Conservation (phyloP, 2,888 invertebrate genomes). For the Hylaea fasciaria region DNA sequence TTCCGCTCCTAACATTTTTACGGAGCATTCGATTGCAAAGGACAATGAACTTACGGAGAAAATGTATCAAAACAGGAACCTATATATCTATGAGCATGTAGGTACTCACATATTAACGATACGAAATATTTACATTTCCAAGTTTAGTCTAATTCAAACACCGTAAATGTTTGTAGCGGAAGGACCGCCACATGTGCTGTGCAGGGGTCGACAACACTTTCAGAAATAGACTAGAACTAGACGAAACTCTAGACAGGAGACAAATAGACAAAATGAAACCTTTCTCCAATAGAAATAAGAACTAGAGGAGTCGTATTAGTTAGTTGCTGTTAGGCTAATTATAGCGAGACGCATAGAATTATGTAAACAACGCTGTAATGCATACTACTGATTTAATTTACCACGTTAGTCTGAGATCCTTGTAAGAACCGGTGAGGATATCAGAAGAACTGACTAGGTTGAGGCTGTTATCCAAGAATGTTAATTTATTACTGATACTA, state of each 20-base stretch:
- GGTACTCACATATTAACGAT: background rate
- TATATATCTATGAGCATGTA: too few species aligned
- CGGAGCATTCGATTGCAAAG: too few species aligned
- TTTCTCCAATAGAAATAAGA: constrained; percentile 21
- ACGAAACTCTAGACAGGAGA: constrained; percentile 39
- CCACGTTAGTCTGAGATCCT: constrained; percentile 1
- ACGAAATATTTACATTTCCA: constrained; percentile 40
- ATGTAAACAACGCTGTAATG: constrained; percentile 31
- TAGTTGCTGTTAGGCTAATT: constrained; percentile 12
- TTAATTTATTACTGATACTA: too few species aligned
- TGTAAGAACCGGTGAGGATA: background rate
- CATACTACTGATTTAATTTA: constrained; percentile 16
- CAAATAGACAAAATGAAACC: constrained; percentile 20
- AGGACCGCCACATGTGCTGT: constrained; percentile 52
- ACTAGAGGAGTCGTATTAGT: background rate
- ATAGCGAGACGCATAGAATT: constrained; percentile 30
- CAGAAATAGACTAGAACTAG: constrained; percentile 70
- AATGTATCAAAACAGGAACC: background rate
- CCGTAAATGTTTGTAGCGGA: constrained; percentile 56
- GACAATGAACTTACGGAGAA: background rate
- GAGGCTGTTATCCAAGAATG: too few species aligned
- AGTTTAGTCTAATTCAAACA: constrained; percentile 47
- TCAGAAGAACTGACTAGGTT: background rate
- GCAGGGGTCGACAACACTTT: constrained; percentile 70
- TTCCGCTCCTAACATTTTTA: too few species aligned